Evolutionary conservation across 2,113 vertebrate genomes (phyloP), one percentile per base, ranked within the genome.

Genomic region (Engystomops pustulosus): DNA sequence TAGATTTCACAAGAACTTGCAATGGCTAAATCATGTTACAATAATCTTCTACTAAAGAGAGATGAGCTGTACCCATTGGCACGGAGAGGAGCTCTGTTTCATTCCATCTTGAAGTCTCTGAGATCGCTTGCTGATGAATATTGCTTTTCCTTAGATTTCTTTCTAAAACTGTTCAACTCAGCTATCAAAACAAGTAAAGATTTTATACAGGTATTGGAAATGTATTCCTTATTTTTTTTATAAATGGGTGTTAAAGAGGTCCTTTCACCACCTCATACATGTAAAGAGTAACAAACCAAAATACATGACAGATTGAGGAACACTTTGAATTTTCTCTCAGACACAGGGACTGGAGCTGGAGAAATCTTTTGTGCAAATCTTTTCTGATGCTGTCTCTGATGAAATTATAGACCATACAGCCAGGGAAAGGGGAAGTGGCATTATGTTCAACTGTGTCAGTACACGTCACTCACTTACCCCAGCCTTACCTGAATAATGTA

Each of bases 21-120:
- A 18, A 60, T 15, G 17, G 45, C 49, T 6, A 76, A 77, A 47
- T 60, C 49, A 41, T 38, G 17, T 20, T 44, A 45, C 4, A 45
- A 20, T 18, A 30, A 23, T 4, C 34, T 86, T 9, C 25, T 77
- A 30, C 18, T 60, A 77, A 62, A 25, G 58, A 78, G 80, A 47
- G 74, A 86, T 34, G 74, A 14, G 18, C 34, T 86, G 25, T 82
- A 82, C 81, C 85, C 80, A 14, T 15, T 86, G 4, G 85, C 80
- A 20, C 72, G 78, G 10, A 80, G 55, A 49, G 85, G 85, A 53
- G 49, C 80, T 38, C 32, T 78, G 6, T 55, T 60, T 27, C 83
- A 68, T 77, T 53, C 47, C 14, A 55, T 86, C 2, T 47, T 86
- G 17, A 67, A 70, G 80, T 75, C 80, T 23, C 80, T 86, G 7